Evolutionary conservation across 1,140 invertebrate genomes (phyloP), one percentile per base, ranked within the genome.

Genomic region (Drosophila virilis): DNA sequence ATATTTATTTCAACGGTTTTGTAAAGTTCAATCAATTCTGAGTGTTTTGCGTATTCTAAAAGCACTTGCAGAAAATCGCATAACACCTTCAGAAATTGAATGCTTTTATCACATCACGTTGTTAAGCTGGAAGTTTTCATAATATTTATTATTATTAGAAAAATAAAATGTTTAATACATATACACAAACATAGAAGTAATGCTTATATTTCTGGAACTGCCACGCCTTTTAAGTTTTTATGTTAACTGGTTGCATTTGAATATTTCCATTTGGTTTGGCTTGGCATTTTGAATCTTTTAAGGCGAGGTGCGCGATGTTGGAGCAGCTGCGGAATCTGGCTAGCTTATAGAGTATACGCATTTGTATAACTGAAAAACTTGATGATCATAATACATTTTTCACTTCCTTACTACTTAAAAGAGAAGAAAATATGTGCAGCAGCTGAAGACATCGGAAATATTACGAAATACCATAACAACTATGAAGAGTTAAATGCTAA

Each of bases 141-240:
- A 68, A 60, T 72, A 68, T 75, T 58, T 64, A 82, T 86, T 76
- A 37, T 76, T 48, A 61, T 67, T 79, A 76, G 55, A 82, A 88
- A 86, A 82, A 76, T 88, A 81, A 65, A 71, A 72, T 75, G 45
- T 69, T 64, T 79, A 66, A 69, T 77, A 69, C 71, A 51, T 51
- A 51, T 51, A 35, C 28, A 15, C 8, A 15, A 37, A 37, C 33
- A 54, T 37, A 17, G 33, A 37, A 35, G 17, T 48, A 17, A 37
- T 50, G 32, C 45, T 48, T 15, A 42, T 3, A 37, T 37, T 22
- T 54, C 17, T 13, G 46, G 35, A 58, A 43, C 7, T 43, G 55
- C 22, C 13, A 59, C 28, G 37, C 50, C 13, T 52, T 35, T 52
- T 9, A 9, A 10, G 3, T 10, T 51, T 42, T 17, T 22, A 17